Evolutionary conservation across 2,888 invertebrate species (phyloP), one percentile per base, ranked within the genome.

Genomic region (Platerodrilus igneus): DNA sequence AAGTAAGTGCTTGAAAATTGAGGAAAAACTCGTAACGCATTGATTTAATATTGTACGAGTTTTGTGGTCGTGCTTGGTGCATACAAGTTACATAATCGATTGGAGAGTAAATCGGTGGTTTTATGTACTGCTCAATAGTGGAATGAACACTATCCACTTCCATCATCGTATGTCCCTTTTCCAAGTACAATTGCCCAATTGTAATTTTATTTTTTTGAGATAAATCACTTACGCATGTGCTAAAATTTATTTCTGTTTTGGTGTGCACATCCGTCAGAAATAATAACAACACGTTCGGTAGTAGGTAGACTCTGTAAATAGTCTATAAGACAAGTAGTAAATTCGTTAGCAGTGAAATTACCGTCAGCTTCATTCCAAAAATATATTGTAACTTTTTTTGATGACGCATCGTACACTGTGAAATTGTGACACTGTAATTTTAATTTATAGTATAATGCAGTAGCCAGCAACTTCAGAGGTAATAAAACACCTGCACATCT

Each of bases 371-470:
- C 45, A 27, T 47, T 37, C 47, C 49, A 49, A 4, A 42, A 32
- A 67, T 66, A 31, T 75, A 91, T 79, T 87, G 19, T 41, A 31
- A 16, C 30, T 27, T 29, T 26, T 37, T n/a, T 35, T 29, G 15
- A 41, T 44, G n/a, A n/a, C 1, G 15, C n/a, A 4, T 28, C 29
- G 10, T 37, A 31, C 11, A 32, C 13, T 4, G 26, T 25, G 13
- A 37, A 61, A 23, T 58, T 56, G 27, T 57, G 58, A 5, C 57
- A 50, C 3, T 51, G 45, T 3, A 57, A 37, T 35, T 57, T 60
- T 3, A 53, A 56, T 32, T 57, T 56, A 41, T 55, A 59, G 34
- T 58, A 60, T 13, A 55, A 29, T 20, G 54, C 55, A 44, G 55
- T 57, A 23, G 55, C 56, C 6, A 19, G 18, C 6, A 56, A 18